Evolutionary conservation across 2,888 invertebrate genomes (phyloP).

Genomic region (Labia minor): DNA sequence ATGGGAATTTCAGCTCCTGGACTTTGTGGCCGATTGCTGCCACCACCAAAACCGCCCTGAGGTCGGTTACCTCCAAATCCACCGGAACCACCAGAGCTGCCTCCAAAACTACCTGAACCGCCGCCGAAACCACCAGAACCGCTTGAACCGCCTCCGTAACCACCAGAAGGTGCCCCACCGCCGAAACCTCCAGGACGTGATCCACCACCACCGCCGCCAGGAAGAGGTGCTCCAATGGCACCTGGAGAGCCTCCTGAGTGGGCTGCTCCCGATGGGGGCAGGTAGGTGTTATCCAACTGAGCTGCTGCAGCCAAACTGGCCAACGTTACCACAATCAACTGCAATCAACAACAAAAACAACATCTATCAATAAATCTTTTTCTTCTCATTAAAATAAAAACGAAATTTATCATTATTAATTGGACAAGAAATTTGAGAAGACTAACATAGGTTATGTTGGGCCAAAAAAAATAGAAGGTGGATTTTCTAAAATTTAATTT

Average conservation of each 20-base stretch:
- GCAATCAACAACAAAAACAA: conserved; percentile 29
- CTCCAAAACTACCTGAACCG: conserved; percentile 23
- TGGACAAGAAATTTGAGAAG: too few species aligned
- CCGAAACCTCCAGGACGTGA: neutral
- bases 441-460: too few species aligned
- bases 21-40: conserved; percentile 23
- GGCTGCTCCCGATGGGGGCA: conserved; percentile 44
- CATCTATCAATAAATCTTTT: too few species aligned
- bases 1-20: conserved; percentile 45
- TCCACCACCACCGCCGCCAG: conserved; percentile 30
- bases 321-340: conserved; percentile 39
- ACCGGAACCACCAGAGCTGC: conserved; percentile 21
- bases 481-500: too few species aligned
- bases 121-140: conserved; percentile 19
- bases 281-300: conserved; percentile 46
- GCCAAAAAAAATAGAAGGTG: too few species aligned
- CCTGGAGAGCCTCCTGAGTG: conserved; percentile 39
- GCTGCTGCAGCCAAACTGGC: conserved; percentile 40
- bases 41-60: conserved; percentile 20
- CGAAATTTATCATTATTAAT: too few species aligned
- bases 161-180: neutral
- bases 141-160: conserved; percentile 22
- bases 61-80: conserved; percentile 13
- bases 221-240: conserved; percentile 34
- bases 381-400: too few species aligned